Percentiles rank a stretch among this genome's conserved stretches.
Conservation (phyloP, 2,797 vertebrate genomes). For the Lophotriccus pileatus region DNA sequence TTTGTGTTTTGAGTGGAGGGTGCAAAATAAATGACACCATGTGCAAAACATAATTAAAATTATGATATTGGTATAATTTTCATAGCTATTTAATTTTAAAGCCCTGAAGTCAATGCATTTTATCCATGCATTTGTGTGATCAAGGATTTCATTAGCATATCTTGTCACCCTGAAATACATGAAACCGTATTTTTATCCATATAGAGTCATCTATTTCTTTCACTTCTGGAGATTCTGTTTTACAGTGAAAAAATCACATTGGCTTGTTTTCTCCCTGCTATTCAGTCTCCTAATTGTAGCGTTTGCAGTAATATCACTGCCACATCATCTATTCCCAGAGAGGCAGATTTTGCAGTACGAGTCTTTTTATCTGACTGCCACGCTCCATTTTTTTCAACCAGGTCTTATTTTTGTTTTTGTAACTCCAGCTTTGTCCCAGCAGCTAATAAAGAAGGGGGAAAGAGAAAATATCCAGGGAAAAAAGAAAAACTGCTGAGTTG, state of each 20-base stretch:
- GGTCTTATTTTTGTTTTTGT: neutral
- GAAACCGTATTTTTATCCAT: neutral
- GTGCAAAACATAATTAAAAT: neutral
- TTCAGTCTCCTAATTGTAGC: neutral
- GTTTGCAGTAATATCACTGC: neutral
- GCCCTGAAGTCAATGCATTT: neutral
- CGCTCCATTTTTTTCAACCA: neutral
- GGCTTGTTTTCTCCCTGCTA: neutral
- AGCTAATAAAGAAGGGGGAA: neutral
- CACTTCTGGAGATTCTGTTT: neutral
- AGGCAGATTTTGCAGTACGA: neutral
- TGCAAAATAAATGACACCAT: neutral
- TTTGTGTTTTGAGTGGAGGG: neutral
- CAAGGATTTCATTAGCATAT: neutral
- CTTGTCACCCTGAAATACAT: neutral
- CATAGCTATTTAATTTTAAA: neutral
- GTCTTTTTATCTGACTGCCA: neutral
- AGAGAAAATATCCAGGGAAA: neutral
- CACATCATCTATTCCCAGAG: neutral
- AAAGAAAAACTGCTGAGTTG: constrained; percentile 19
- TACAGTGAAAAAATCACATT: neutral
- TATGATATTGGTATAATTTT: neutral
- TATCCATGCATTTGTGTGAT: neutral
- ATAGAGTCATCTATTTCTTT: neutral
- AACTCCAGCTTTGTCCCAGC: neutral